Base-by-base conservation (phyloP, 1,140 invertebrate genomes). In the Oppia nitens region DNA sequence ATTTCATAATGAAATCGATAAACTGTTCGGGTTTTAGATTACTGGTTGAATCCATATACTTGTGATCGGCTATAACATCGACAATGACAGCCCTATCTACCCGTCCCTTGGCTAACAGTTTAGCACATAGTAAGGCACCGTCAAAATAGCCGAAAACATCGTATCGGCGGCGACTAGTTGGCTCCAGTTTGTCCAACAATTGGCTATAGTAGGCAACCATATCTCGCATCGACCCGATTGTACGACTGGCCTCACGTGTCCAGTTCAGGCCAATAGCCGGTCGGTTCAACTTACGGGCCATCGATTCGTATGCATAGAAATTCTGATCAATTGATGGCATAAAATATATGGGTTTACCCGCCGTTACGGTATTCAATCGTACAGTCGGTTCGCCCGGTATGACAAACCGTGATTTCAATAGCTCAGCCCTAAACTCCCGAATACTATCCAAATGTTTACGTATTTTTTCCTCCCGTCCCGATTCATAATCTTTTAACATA, bases 391-490 rank as follows among this genome's bases (percentile, higher is more conserved):
- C 14, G 6, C 1, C 55, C 17, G 47, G 56, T 21, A 58, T 58
- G 11, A 25, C 4, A 27, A 58, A 52, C 14, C 47, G 25, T 28
- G 27, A 26, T 4, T 32, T 47, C n/a, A 26, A 58, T 14, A 58
- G 55, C 45, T 56, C 48, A 9, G 32, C n/a, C 28, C 52, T 50
- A 25, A 32, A 26, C 25, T 58, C 52, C 51, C 52, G 50, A 3
- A 53, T 58, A 24, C 52, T 32, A 26, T 53, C 56, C 24, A 26
- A 58, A 24, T 58, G 28, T 53, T 50, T 47, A n/a, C 21, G 26
- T 20, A 12, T 47, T 60, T 4, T 67, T 64, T 59, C 62, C 63
- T 56, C 64, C 49, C 55, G 65, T 11, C 58, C 58, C 51, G 50
- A 26, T 6, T 56, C 58, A 49, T 60, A 57, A 14, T 61, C 27